A percentile compares a stretch with the other conserved stretches of the same genome.
These are phyloP conservation scores for Rynchops niger DNA, from an alignment of 2,113 vertebrate species.

Conservation along the genomic window DNA sequence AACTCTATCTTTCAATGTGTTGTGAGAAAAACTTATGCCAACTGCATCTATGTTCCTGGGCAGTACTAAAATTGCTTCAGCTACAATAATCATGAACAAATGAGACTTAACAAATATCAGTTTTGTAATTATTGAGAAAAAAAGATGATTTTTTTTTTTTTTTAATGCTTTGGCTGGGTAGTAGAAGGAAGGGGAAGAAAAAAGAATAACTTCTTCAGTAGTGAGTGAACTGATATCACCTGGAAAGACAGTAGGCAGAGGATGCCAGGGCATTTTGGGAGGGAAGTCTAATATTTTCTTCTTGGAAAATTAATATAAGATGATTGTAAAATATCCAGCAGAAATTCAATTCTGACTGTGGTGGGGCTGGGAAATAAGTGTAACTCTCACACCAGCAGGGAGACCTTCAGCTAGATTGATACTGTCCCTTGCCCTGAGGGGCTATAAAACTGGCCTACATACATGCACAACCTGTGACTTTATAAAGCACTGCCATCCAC, in stretches of 20 bases:
- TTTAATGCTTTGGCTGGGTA: not conserved
- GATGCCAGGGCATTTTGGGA: not conserved
- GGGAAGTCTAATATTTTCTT: not conserved
- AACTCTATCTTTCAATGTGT: not conserved
- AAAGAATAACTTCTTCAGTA: not conserved
- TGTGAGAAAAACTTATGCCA: not conserved
- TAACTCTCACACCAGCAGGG: not conserved
- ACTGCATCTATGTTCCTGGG: not conserved
- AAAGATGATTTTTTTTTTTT: not conserved
- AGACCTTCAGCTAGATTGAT: not conserved
- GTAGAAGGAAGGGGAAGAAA: not conserved
- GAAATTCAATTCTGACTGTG: not conserved
- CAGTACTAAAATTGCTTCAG: not conserved
- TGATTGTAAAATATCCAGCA: not conserved
- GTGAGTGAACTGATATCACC: not conserved
- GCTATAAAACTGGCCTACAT: not conserved
- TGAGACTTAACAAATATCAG: not conserved
- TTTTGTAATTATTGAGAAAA: not conserved
- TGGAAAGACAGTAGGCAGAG: rapidly evolving
- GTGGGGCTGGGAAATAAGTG: not conserved
- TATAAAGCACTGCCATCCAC: not conserved
- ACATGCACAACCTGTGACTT: not conserved
- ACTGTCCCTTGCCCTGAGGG: not conserved
- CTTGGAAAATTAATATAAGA: not conserved
- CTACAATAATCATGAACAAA: not conserved